These are phyloP conservation scores for Drosophila mimetica DNA, from an alignment of 2,888 invertebrate genomes.

Conservation along the genomic window DNA sequence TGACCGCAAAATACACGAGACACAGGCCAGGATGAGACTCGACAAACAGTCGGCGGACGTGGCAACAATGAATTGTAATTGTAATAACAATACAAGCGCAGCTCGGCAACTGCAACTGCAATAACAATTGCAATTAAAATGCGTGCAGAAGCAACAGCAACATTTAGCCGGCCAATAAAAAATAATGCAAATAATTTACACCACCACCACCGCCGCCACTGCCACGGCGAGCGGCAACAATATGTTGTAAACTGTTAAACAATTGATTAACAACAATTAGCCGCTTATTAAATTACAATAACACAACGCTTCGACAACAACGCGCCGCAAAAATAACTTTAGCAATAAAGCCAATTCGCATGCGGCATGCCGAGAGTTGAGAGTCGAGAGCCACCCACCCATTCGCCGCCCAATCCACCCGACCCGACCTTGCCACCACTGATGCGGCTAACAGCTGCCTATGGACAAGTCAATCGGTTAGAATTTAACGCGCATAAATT, in stretches of 20 bases:
- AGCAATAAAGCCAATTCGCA: conserved; percentile 33
- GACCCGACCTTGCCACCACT: conserved; percentile 7
- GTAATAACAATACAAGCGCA: conserved; percentile 35
- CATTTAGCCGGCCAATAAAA: conserved; percentile 40
- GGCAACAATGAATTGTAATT: conserved; percentile 34
- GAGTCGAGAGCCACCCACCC: neutral
- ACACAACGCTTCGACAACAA: conserved; percentile 66
- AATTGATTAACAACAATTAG: conserved; percentile 84
- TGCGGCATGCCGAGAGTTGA: neutral
- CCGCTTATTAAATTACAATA: conserved; percentile 80
- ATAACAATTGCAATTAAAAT: conserved; percentile 76
- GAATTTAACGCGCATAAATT: conserved; percentile 68
- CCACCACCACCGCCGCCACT: conserved; percentile 28
- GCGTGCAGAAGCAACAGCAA: conserved; percentile 45
- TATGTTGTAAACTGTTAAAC: conserved; percentile 80
- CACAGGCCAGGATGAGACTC: conserved; percentile 22
- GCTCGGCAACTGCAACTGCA: conserved; percentile 34
- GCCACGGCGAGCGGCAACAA: conserved; percentile 28
- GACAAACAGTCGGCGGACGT: conserved; percentile 14
- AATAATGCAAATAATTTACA: conserved; percentile 72
- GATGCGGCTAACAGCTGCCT: conserved; percentile 34
- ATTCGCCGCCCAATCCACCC: neutral
- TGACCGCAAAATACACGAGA: conserved; percentile 52
- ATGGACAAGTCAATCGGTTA: conserved; percentile 56
- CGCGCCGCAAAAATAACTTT: conserved; percentile 34